Evolutionary conservation across 1,140 invertebrate species (phyloP).

Genomic region (Rhagoletis zephyria): DNA sequence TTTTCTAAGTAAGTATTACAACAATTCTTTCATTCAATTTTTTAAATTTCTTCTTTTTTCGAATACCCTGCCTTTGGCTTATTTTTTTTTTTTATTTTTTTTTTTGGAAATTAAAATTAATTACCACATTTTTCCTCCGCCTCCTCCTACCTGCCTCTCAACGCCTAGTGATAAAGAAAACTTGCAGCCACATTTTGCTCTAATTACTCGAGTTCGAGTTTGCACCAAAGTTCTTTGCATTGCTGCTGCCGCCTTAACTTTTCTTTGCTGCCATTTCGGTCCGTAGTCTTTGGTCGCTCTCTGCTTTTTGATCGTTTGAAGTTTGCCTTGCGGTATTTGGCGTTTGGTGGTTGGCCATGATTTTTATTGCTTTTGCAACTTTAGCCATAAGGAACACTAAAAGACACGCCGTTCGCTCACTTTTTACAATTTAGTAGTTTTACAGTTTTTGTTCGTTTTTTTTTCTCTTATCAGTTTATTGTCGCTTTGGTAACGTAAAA

Average conservation of each 20-base stretch:
- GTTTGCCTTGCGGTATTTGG: slow-evolving; percentile 45
- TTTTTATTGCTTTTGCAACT: slow-evolving; percentile 48
- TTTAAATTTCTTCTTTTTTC: neutral
- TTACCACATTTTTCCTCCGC: slow-evolving; percentile 22
- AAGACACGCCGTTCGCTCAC: slow-evolving; percentile 30
- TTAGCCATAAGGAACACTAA: slow-evolving; percentile 48
- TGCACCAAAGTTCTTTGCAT: slow-evolving; percentile 34
- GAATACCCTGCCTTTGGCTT: neutral
- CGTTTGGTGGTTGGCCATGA: slow-evolving; percentile 44
- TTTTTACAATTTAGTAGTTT: slow-evolving; percentile 47
- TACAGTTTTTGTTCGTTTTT: neutral
- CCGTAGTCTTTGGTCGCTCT: slow-evolving; percentile 5
- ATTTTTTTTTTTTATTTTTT: no score
- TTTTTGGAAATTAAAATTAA: slow-evolving; percentile 46
- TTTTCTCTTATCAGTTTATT: neutral
- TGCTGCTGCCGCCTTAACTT: neutral
- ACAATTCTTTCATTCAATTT: neutral
- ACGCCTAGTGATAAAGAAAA: slow-evolving; percentile 40
- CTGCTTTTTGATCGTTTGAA: slow-evolving; percentile 20
- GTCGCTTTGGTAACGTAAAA: slow-evolving; percentile 46
- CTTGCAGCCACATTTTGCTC: slow-evolving; percentile 45
- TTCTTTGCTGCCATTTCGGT: neutral
- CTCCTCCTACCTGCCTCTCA: neutral
- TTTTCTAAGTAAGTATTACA: slow-evolving; percentile 27
- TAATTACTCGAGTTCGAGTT: slow-evolving; percentile 48